Base-by-base conservation (phyloP, 2,888 invertebrate genomes). In the Tribolium freemani region DNA sequence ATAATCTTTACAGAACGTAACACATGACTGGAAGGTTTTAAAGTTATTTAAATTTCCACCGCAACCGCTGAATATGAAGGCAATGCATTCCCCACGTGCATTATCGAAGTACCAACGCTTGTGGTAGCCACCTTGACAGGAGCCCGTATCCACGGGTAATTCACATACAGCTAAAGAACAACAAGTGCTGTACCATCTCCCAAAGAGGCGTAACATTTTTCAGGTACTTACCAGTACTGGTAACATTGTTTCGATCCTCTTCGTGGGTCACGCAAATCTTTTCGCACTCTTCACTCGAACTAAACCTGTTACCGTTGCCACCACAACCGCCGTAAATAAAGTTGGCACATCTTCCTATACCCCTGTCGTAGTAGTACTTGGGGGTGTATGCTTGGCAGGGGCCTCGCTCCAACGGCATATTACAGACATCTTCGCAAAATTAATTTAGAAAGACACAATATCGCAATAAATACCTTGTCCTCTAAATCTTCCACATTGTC, bases 1-100 rank as follows among this genome's bases (percentile, higher is more conserved):
- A 68, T 82, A 83, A 50, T 85, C 75, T 78, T 78, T 81, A 86
- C 93, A 93, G 85, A 88, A 89, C 76, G 88, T 87, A 83, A 90
- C 87, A 87, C 95, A 96, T 82, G 91, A 89, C 80, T 91, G 90
- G 87, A 90, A 91, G 68, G 92, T 90, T 84, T 88, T 90, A 90
- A 96, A 96, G 88, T 93, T 93, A 89, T 97, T 97, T 83, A 90
- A 90, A 87, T 94, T 96, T 81, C 96, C 96, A 75, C 91, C 93
- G 87, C 96, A 97, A 87, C 97, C 96, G 77, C 91, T 90, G 88
- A 93, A 97, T 82, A 92, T 90, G 88, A 97, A 97, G 67, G 91
- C 89, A 77, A 91, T 87, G 87, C 97, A 97, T 82, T 91, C 91
- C 78, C 89, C 91, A 78, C 89, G 88, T 60, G 88, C 87, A 76